A percentile compares a stretch with the other conserved stretches of the same genome.
phyloP scores from a whole-genome alignment of 2,797 vertebrate species.

The Ceyx erithaca region DNA sequence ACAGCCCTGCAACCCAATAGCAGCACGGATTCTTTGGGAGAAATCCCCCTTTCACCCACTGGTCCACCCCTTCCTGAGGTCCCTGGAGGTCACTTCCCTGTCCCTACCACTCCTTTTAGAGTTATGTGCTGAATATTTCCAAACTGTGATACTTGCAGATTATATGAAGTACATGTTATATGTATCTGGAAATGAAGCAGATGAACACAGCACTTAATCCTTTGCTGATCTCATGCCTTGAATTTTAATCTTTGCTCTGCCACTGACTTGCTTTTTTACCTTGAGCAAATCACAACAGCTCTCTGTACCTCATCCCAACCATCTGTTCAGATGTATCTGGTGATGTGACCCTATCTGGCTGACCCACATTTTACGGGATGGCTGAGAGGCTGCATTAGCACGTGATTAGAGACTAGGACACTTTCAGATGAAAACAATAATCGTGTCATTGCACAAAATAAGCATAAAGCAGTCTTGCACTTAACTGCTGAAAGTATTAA shows the following conservation, averaged over 20 bases:
- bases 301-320: conserved; percentile 18
- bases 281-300: conserved; percentile 12
- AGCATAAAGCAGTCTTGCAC: neutral
- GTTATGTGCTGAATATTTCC: neutral
- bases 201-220: conserved; percentile 9
- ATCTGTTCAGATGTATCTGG: conserved; percentile 29
- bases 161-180: conserved; percentile 1
- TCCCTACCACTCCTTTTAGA: neutral
- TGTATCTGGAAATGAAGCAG: conserved; percentile 34
- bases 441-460: neutral
- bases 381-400: neutral
- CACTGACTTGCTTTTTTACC: conserved; percentile 42
- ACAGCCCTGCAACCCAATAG: neutral
- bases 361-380: conserved; percentile 25
- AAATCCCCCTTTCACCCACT: neutral
- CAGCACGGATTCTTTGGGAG: neutral
- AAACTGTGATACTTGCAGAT: neutral
- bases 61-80: neutral
- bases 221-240: conserved; percentile 42
- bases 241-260: conserved; percentile 50
- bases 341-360: neutral
- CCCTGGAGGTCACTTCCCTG: neutral
- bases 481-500: neutral
- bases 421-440: neutral
- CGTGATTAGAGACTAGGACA: neutral